Evolutionary conservation across 2,797 vertebrate genomes (phyloP).

Genomic region (Gymnothorax reevesii): DNA sequence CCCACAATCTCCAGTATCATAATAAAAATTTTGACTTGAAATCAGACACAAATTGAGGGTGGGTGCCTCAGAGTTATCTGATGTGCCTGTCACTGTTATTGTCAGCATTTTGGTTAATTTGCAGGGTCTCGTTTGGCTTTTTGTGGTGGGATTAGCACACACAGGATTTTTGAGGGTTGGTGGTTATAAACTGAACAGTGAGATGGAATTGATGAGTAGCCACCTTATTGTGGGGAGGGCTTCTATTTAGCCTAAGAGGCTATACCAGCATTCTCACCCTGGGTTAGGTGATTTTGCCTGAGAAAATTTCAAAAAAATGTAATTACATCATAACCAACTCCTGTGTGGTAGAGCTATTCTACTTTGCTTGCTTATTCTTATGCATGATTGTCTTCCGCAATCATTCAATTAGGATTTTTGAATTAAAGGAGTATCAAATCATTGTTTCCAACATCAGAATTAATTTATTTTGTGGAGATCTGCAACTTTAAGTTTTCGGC

Average conservation of each 20-base stretch:
- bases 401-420: neutral
- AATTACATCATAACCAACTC: neutral
- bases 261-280: neutral
- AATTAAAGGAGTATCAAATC: neutral
- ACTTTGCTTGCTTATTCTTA: neutral
- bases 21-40: neutral
- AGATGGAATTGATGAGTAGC: neutral
- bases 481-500: neutral
- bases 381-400: neutral
- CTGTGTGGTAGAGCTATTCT: neutral
- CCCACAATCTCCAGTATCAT: neutral
- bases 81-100: neutral
- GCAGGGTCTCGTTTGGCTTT: neutral
- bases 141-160: neutral
- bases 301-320: neutral
- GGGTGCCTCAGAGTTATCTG: neutral
- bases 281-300: neutral
- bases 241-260: neutral
- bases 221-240: neutral
- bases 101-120: too few relatives aligned
- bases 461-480: neutral
- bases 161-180: neutral
- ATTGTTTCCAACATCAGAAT: neutral
- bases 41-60: neutral
- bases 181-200: neutral